Conservation (phyloP, 37 sponge, comb jelly and placozoan species). For the Spongilla lacustris region DNA sequence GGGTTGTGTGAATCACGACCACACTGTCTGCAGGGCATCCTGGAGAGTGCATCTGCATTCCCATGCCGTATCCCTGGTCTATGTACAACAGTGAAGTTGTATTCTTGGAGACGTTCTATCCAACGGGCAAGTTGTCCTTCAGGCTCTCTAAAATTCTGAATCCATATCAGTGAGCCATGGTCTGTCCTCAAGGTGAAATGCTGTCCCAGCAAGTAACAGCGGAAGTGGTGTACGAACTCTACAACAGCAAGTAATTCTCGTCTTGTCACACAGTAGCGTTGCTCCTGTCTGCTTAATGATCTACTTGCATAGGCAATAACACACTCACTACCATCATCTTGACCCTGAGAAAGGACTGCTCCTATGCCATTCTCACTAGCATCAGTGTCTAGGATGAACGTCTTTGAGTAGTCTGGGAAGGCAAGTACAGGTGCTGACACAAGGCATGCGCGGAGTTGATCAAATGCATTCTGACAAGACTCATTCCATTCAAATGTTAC, state of each 20-base stretch:
- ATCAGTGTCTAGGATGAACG: conserved; percentile 53
- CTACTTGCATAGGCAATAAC: conserved; percentile 20
- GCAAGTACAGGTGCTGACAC: conserved; percentile 29
- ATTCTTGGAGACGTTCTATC: conserved; percentile 10
- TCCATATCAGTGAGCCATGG: conserved; percentile 23
- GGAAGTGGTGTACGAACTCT: conserved; percentile 16
- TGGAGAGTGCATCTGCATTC: conserved; percentile 9
- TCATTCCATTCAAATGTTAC: conserved; percentile 27
- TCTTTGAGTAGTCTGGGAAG: conserved; percentile 15
- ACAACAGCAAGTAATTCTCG: conserved; percentile 29
- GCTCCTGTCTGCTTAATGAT: conserved; percentile 1
- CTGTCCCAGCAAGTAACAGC: conserved; percentile 8
- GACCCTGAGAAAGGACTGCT: conserved; percentile 45
- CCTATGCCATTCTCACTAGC: conserved; percentile 51
- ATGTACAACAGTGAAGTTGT: not conserved
- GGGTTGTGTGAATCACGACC: conserved; percentile 4
- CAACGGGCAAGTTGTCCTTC: conserved; percentile 32
- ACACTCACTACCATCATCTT: conserved; percentile 27
- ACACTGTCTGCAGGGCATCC: conserved; percentile 11
- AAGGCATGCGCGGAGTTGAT: conserved; percentile 27
- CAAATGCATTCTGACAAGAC: conserved; percentile 25
- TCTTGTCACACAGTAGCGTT: conserved; percentile 27
- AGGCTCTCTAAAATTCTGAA: conserved; percentile 13
- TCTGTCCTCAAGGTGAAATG: conserved; percentile 27
- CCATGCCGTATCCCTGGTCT: conserved; percentile 2